These are phyloP conservation scores for Chiloscyllium plagiosum DNA, from an alignment of 2,113 vertebrate genomes.

Conservation along the genomic window DNA sequence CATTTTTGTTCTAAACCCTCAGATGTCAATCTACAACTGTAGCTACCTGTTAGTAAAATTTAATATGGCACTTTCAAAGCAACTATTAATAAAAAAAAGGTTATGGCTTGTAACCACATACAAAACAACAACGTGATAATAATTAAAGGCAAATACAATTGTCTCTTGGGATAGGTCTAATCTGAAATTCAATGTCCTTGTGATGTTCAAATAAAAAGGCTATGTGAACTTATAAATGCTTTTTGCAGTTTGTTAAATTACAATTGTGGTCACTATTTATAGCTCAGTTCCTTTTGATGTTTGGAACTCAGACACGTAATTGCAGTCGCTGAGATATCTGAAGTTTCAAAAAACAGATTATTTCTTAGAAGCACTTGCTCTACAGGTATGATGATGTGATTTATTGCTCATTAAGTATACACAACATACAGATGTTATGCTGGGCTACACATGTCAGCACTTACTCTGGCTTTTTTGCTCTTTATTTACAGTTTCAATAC, in stretches of 20 bases:
- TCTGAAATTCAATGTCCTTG: conserved; percentile 17
- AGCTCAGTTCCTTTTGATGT: conserved; percentile 24
- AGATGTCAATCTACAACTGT: background rate
- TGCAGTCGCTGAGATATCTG: conserved; percentile 3
- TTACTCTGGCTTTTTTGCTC: background rate
- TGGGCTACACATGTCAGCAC: background rate
- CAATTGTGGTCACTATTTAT: background rate
- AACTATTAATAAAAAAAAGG: conserved; percentile 19
- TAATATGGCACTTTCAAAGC: conserved; percentile 11
- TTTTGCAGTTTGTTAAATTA: conserved; percentile 30
- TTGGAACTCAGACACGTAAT: background rate
- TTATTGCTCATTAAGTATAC: background rate
- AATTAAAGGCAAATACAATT: conserved; percentile 23
- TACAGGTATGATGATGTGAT: conserved; percentile 1
- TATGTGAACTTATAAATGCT: background rate
- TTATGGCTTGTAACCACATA: conserved; percentile 17
- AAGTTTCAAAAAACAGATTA: background rate
- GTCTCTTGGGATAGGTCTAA: conserved; percentile 6
- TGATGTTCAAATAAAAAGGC: conserved; percentile 18
- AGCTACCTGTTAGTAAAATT: background rate
- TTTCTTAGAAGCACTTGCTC: conserved; percentile 14
- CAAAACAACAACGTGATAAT: background rate
- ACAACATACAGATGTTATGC: background rate
- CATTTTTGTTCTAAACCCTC: background rate
- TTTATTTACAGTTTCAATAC: background rate